Evolutionary conservation across 2,797 vertebrate genomes (phyloP), one percentile per base, ranked within the genome.

Genomic region (Graptemys geographica): DNA sequence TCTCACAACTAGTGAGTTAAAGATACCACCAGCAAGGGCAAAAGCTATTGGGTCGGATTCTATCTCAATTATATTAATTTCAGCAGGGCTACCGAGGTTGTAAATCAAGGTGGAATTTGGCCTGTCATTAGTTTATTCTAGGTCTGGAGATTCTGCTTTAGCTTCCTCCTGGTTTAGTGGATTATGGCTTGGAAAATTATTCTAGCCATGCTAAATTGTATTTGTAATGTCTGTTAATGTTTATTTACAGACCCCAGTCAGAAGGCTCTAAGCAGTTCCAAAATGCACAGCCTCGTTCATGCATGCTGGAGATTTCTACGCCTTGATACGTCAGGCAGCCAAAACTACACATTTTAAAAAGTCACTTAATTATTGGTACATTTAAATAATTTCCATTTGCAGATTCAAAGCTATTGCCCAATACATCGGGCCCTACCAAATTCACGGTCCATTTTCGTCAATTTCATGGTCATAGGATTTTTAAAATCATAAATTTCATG

Each of bases 291-390:
- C 15, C 37, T 19, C 8, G 86, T 79, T 27, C 62, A 13, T 55
- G 56, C 16, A 31, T n/a, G 62, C 37, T 69, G 65, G 33, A 69
- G 62, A 55, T 81, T 79, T 69, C 44, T 51, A 56, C 57, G 80
- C 53, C 80, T 74, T 72, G 83, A 74, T 53, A 76, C 41, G 88
- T 96, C 96, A 86, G 83, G 88, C 92, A 96, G 96, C 90, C 85
- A 91, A 83, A 86, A 49, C 89, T 59, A 62, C 55, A 57, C 92
- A 88, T 92, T 41, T 91, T 4, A 25, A 84, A 93, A 96, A 89
- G 44, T 4, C 0, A 13, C n/a, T 85, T 93, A 62, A 81, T n/a
- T 94, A 89, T 74, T 59, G 31, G 55, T 49, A 59, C 33, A n/a
- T 94, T 90, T 90, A 62, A 79, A 41, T 37, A 93, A 86, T 53